Evolutionary conservation across 2,113 vertebrate species (phyloP).

Genomic region (Setophaga petechia): DNA sequence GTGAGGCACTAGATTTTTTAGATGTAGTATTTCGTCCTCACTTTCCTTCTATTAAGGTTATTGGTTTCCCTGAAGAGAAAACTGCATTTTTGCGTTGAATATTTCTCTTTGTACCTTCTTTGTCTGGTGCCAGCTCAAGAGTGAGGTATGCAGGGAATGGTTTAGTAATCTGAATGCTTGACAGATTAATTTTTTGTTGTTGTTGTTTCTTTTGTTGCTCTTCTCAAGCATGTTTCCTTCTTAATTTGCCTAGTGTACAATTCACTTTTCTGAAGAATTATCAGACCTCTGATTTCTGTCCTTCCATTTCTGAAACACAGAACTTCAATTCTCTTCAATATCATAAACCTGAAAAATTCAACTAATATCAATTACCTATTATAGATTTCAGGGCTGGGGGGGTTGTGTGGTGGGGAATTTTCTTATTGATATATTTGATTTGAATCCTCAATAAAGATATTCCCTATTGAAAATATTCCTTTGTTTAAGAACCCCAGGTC

Average conservation of each 20-base stretch:
- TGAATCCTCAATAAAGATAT: background rate
- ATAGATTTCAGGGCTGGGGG: background rate
- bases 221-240: background rate
- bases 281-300: background rate
- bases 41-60: constrained; percentile 4
- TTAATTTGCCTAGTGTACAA: background rate
- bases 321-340: background rate
- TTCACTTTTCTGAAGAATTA: background rate
- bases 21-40: background rate
- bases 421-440: background rate
- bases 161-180: background rate
- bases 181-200: background rate
- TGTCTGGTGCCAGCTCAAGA: background rate
- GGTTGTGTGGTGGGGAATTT: background rate
- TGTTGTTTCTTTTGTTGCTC: background rate
- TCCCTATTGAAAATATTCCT: background rate
- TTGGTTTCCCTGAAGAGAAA: background rate
- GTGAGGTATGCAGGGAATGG: background rate
- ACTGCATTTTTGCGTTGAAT: background rate
- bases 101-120: background rate
- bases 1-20: constrained; percentile 8
- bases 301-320: background rate
- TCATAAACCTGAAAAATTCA: background rate
- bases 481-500: background rate
- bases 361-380: background rate